phyloP scores from a whole-genome alignment of 1,140 invertebrate species.

The Megalopta genalis region DNA sequence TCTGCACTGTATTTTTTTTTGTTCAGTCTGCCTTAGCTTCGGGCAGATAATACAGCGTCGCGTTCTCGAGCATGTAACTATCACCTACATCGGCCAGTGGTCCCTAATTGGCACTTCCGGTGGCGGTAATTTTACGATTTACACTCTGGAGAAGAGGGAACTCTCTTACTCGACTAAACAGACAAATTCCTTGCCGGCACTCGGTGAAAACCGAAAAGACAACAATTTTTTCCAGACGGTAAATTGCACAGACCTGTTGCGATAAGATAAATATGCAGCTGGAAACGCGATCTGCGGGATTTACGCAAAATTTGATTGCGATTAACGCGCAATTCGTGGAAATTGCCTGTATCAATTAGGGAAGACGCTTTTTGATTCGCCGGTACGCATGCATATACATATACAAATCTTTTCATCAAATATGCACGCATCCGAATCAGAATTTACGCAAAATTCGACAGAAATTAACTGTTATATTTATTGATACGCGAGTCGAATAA shows the following conservation, averaged over 20 bases:
- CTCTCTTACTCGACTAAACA: slow-evolving; percentile 16
- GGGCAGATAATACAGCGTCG: slow-evolving; percentile 27
- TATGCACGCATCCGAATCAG: too few relatives aligned
- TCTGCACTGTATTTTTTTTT: neutral
- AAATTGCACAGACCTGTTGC: neutral
- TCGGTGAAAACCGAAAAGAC: neutral
- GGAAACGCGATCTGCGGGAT: neutral
- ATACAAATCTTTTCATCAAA: too few relatives aligned
- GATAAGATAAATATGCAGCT: neutral
- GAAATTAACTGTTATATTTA: too few relatives aligned
- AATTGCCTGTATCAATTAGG: too few relatives aligned
- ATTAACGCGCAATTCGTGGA: too few relatives aligned
- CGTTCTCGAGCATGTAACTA: slow-evolving; percentile 30
- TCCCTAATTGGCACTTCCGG: slow-evolving; percentile 61
- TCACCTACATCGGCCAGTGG: slow-evolving; percentile 40
- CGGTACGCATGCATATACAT: too few relatives aligned
- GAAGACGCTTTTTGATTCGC: too few relatives aligned
- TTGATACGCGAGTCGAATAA: too few relatives aligned
- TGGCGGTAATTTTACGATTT: slow-evolving; percentile 55
- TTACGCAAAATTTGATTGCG: neutral
- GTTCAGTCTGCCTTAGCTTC: neutral
- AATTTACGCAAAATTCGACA: too few relatives aligned
- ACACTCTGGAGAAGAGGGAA: slow-evolving; percentile 24
- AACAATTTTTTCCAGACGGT: neutral
- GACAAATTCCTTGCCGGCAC: neutral